Evolutionary conservation across 2,888 invertebrate species (phyloP).

Genomic region (Philaethria dido): DNA sequence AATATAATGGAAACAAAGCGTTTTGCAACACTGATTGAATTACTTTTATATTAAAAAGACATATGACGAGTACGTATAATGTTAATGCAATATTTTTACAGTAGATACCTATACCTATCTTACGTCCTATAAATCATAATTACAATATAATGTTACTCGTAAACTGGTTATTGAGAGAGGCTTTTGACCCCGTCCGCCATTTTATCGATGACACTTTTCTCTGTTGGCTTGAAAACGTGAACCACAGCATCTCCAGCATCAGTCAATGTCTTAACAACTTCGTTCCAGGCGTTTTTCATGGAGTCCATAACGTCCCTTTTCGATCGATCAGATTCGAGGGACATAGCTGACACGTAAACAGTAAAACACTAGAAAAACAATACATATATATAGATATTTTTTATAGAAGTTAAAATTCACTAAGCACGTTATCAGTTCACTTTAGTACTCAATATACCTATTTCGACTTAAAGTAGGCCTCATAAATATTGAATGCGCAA

Average conservation of each 20-base stretch:
- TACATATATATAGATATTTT: not conserved
- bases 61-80: not conserved
- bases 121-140: constrained; percentile 18
- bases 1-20: not conserved
- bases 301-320: constrained; percentile 73
- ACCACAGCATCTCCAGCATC: constrained; percentile 73
- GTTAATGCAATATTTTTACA: constrained; percentile 1
- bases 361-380: constrained; percentile 34
- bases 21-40: constrained; percentile 3
- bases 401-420: not conserved
- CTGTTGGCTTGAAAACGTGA: constrained; percentile 72
- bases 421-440: not conserved
- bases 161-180: constrained; percentile 53
- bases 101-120: constrained; percentile 5
- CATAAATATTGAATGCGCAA: constrained; percentile 7
- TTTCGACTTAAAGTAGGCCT: constrained; percentile 7
- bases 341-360: constrained; percentile 52
- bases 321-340: constrained; percentile 52
- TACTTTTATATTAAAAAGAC: constrained; percentile 12
- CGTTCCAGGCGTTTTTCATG: constrained; percentile 70
- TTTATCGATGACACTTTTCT: constrained; percentile 67
- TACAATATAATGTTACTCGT: not conserved
- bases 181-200: constrained; percentile 65
- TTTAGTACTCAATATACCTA: not conserved
- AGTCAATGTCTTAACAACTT: constrained; percentile 63